Conservation (phyloP, 2,888 invertebrate genomes). For the Leptopilina myrica region DNA sequence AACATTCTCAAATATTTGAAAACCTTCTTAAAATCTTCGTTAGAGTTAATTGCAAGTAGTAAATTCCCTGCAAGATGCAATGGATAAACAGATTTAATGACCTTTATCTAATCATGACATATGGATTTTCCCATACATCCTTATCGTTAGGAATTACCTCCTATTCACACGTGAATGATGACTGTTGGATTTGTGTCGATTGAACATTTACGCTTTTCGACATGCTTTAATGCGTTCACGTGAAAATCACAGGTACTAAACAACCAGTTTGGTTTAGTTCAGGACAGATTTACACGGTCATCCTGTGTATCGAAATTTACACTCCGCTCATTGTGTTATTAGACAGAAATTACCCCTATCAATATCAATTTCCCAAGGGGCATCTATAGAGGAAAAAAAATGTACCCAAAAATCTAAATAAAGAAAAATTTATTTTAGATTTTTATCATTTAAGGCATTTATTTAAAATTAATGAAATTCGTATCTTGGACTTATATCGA, state of each 20-base stretch:
- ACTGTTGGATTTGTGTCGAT: constrained; percentile 40
- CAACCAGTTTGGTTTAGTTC: background rate
- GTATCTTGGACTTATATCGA: background rate
- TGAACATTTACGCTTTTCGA: constrained; percentile 13
- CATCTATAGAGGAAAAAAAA: constrained; percentile 29
- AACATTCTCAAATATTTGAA: too few species aligned
- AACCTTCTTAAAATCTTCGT: too few species aligned
- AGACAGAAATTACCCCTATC: constrained; percentile 46
- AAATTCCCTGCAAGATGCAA: constrained; percentile 15
- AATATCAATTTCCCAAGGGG: constrained; percentile 50
- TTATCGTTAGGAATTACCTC: constrained; percentile 50
- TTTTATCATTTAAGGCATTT: background rate
- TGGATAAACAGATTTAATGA: constrained; percentile 50
- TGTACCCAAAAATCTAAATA: too few species aligned
- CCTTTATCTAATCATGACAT: constrained; percentile 59
- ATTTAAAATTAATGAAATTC: background rate
- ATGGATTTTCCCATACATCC: constrained; percentile 56
- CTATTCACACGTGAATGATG: constrained; percentile 51
- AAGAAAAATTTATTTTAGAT: too few species aligned
- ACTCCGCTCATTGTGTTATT: constrained; percentile 43
- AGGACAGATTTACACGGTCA: constrained; percentile 29
- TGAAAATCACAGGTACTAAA: constrained; percentile 42
- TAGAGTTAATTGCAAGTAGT: too few species aligned
- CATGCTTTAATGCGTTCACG: constrained; percentile 41
- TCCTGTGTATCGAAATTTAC: constrained; percentile 24